Evolutionary conservation across 1,140 invertebrate species (phyloP).

Genomic region (Neelides sp.): DNA sequence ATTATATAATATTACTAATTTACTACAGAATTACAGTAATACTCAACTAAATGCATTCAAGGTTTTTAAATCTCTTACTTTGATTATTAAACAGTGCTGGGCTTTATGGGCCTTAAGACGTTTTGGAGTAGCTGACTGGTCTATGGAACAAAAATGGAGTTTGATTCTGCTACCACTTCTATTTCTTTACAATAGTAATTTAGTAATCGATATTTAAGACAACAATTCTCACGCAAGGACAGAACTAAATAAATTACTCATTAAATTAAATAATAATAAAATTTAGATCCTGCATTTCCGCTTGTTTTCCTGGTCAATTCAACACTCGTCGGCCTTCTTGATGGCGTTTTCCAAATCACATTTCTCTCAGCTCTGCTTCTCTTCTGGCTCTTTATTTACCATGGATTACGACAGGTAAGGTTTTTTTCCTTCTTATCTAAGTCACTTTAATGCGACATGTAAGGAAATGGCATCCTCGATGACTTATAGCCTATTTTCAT

Average conservation of each 20-base stretch:
- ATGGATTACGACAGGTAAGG: conserved; percentile 76
- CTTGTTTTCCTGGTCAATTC: conserved; percentile 77
- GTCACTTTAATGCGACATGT: background rate
- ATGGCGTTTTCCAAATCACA: conserved; percentile 76
- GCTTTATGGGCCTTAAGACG: conserved; percentile 76
- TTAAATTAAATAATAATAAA: conserved; percentile 14
- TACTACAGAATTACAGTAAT: too few relatives aligned
- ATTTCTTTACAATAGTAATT: conserved; percentile 78
- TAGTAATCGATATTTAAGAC: background rate
- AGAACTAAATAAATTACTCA: conserved; percentile 5
- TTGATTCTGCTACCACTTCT: conserved; percentile 76
- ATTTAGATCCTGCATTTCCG: conserved; percentile 81
- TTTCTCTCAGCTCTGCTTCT: conserved; percentile 76
- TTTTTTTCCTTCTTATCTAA: background rate
- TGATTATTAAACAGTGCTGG: conserved; percentile 57
- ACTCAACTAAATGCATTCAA: background rate
- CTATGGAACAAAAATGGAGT: conserved; percentile 95
- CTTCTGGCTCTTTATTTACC: conserved; percentile 90
- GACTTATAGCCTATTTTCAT: background rate
- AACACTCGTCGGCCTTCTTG: conserved; percentile 78
- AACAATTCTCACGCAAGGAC: background rate
- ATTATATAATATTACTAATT: conserved; percentile 6
- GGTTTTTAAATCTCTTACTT: conserved; percentile 3
- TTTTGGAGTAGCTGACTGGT: conserved; percentile 84
- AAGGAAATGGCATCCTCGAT: background rate